Evolutionary conservation across 2,888 invertebrate genomes (phyloP).

Genomic region (Steinernema scapterisci): DNA sequence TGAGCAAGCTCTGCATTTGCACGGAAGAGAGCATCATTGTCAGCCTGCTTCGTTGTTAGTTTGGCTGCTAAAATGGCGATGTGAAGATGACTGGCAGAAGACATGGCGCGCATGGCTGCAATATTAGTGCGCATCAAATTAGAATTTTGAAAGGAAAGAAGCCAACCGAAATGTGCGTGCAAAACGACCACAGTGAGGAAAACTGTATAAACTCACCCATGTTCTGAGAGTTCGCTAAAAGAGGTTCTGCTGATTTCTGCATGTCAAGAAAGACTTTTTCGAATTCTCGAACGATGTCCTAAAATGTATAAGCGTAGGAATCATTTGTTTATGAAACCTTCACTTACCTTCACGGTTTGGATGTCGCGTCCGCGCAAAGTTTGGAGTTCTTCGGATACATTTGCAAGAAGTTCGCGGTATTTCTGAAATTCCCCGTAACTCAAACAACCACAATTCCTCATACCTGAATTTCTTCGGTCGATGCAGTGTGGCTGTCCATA

Average conservation of each 20-base stretch:
- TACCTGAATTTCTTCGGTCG: neutral
- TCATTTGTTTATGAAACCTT: neutral
- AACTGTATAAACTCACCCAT: neutral
- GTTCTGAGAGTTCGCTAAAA: neutral
- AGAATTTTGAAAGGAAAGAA: neutral
- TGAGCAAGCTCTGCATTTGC: constrained; percentile 62
- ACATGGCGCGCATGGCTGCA: constrained; percentile 24
- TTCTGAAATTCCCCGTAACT: too few species aligned
- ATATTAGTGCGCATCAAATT: constrained; percentile 24
- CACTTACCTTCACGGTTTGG: neutral
- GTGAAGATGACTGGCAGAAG: constrained; percentile 38
- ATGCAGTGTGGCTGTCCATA: neutral
- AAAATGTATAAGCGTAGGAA: neutral
- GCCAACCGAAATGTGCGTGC: constrained; percentile 21
- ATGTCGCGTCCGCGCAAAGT: neutral
- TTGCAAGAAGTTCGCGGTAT: neutral
- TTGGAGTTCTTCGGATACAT: neutral
- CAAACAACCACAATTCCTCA: too few species aligned
- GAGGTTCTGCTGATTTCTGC: neutral
- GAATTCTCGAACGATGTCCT: neutral
- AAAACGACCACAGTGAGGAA: neutral
- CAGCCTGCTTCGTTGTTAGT: constrained; percentile 58
- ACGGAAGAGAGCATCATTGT: constrained; percentile 63
- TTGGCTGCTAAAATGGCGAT: constrained; percentile 64
- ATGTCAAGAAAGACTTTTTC: neutral